Conservation (phyloP, 2,113 vertebrate genomes). For the Gila orcuttii region DNA sequence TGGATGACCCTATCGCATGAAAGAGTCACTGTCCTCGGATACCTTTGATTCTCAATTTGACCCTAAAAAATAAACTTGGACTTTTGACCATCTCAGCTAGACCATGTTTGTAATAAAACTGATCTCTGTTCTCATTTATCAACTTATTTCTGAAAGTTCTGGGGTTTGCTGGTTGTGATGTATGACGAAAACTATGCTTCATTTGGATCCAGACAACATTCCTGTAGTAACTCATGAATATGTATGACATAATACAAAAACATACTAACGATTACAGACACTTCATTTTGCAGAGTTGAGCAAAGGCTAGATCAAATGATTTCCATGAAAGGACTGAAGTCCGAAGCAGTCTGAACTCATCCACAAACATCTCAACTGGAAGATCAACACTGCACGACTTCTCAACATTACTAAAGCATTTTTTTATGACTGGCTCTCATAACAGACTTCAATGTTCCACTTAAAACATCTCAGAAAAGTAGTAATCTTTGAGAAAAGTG, state of each 20-base stretch:
- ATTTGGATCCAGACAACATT: conserved; percentile 26
- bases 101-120: not conserved
- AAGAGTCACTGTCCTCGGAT: not conserved
- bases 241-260: conserved; percentile 21
- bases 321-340: conserved; percentile 56
- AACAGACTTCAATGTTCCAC: not conserved
- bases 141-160: conserved; percentile 1
- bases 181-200: conserved; percentile 25
- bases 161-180: conserved; percentile 20
- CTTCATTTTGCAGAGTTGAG: conserved; percentile 22
- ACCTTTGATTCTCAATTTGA: not conserved
- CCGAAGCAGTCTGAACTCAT: conserved; percentile 1
- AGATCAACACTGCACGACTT: not conserved
- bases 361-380: not conserved
- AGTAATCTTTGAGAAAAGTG: not conserved
- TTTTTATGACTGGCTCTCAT: not conserved
- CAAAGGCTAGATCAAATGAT: conserved; percentile 48
- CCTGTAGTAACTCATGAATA: conserved; percentile 16
- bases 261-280: not conserved
- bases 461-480: not conserved
- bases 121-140: not conserved
- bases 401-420: not conserved
- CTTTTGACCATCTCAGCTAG: not conserved
- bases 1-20: not conserved
- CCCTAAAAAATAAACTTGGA: not conserved